phyloP scores from a whole-genome alignment of 2,113 vertebrate species.

The Xiphorhynchus elegans region DNA sequence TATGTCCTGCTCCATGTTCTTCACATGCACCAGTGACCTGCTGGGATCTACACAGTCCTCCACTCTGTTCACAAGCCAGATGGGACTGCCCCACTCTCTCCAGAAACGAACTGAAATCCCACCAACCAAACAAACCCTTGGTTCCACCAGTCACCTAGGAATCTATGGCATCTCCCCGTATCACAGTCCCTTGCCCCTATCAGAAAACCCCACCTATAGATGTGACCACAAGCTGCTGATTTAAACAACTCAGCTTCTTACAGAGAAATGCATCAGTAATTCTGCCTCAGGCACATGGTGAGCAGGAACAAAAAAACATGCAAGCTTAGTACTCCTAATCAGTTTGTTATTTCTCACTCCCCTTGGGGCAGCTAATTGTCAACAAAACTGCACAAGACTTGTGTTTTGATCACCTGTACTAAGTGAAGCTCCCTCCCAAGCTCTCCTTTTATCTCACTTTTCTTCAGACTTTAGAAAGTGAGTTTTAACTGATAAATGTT shows the following conservation, averaged over 20 bases:
- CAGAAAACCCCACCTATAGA: neutral
- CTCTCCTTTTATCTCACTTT: neutral
- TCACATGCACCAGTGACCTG: neutral
- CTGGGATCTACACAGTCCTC: neutral
- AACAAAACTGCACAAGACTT: neutral
- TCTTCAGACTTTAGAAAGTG: neutral
- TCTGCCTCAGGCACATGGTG: neutral
- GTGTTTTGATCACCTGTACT: neutral
- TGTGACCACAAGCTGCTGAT: neutral
- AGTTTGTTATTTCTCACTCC: neutral
- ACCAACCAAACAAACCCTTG: neutral
- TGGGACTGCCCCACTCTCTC: neutral
- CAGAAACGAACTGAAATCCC: neutral
- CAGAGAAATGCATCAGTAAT: neutral
- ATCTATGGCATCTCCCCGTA: neutral
- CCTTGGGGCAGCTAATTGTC: neutral
- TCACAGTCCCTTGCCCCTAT: fast-evolving
- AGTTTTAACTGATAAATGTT: neutral
- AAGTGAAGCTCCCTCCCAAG: neutral
- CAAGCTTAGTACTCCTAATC: neutral
- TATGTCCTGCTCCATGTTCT: neutral
- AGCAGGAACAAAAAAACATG: neutral
- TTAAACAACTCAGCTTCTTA: neutral
- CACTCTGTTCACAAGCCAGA: neutral
- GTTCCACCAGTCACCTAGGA: neutral